phyloP scores from a whole-genome alignment of 2,888 invertebrate genomes.

The Tanytarsus gracilentus region DNA sequence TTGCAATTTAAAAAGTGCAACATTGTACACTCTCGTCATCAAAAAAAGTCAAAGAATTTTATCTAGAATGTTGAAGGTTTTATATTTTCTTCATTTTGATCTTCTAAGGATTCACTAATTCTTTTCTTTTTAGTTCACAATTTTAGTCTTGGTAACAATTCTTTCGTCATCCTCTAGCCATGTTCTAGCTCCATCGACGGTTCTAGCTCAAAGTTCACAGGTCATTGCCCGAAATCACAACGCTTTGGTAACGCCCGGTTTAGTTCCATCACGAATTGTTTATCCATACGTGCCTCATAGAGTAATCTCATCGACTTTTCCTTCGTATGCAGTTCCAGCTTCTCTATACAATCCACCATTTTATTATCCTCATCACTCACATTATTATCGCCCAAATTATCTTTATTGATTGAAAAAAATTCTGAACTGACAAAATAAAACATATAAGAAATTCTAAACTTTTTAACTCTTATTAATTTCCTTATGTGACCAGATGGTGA shows the following conservation, averaged over 20 bases:
- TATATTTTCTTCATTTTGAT: neutral
- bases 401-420: too few relatives aligned
- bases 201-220: slow-evolving; percentile 22
- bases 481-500: too few relatives aligned
- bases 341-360: neutral
- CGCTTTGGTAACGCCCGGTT: slow-evolving; percentile 6
- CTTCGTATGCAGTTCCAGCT: too few relatives aligned
- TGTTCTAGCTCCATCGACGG: slow-evolving; percentile 1
- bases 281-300: slow-evolving; percentile 1
- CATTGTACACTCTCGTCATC: too few relatives aligned
- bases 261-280: neutral
- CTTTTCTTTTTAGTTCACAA: neutral
- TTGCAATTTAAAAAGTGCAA: too few relatives aligned
- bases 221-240: slow-evolving; percentile 19
- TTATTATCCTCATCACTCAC: slow-evolving; percentile 11
- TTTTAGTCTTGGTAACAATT: neutral
- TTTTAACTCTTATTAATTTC: too few relatives aligned
- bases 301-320: neutral
- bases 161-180: neutral
- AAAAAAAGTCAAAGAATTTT: slow-evolving; percentile 10
- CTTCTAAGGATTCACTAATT: neutral
- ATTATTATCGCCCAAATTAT: neutral
- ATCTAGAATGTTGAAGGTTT: neutral
- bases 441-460: too few relatives aligned
- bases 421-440: too few relatives aligned